These are phyloP conservation scores for Engraulis encrasicolus DNA, from an alignment of 2,113 vertebrate genomes.

Conservation along the genomic window DNA sequence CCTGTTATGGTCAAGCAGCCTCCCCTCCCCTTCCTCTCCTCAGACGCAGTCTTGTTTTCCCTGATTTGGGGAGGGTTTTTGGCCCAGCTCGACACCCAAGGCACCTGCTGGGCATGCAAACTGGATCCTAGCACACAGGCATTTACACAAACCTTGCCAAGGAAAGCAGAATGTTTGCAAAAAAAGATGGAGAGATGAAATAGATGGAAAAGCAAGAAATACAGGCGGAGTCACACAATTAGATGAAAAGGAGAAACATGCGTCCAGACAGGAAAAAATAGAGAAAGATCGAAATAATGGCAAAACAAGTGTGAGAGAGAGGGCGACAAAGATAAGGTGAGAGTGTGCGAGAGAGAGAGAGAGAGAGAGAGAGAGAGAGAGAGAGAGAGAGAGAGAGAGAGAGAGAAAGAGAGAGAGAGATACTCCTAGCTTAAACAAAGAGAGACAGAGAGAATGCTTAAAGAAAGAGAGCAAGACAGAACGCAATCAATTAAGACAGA, in stretches of 20 bases:
- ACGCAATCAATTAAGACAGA: conserved; percentile 2
- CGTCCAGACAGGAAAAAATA: neutral
- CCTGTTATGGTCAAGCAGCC: conserved; percentile 7
- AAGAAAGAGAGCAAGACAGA: no score
- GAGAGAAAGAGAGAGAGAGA: neutral
- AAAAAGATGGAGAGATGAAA: neutral
- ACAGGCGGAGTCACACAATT: conserved; percentile 25
- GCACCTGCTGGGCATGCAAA: neutral
- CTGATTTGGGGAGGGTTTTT: neutral
- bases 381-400: neutral
- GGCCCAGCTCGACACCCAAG: neutral
- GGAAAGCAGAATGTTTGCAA: neutral
- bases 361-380: neutral
- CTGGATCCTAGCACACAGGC: neutral
- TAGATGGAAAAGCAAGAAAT: neutral
- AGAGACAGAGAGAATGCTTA: no score
- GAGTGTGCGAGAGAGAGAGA: neutral
- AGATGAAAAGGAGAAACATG: conserved; percentile 6
- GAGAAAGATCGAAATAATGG: no score
- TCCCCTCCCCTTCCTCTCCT: neutral
- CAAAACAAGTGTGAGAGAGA: no score
- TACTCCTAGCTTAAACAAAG: no score
- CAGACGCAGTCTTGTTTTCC: neutral
- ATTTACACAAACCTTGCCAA: neutral
- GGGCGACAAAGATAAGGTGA: neutral